Conservation (phyloP, 2,797 vertebrate genomes). For the Malurus splendens region DNA sequence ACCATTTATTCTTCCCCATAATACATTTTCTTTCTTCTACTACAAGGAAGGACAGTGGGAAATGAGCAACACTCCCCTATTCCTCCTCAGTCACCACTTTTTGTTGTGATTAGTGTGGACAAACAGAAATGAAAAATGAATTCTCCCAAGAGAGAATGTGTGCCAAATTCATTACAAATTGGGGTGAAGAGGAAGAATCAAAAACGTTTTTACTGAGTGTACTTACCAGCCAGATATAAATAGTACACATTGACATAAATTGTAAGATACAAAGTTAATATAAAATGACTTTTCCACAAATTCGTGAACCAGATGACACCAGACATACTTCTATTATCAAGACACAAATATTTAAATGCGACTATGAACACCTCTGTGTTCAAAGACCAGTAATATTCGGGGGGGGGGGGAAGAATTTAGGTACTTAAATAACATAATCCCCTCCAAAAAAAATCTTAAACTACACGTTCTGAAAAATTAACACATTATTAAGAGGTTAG, state of each 20-base stretch:
- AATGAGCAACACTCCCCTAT: not conserved
- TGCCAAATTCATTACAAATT: not conserved
- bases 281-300: not conserved
- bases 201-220: not conserved
- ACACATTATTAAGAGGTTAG: not conserved
- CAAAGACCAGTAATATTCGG: accelerated
- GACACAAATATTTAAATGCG: not conserved
- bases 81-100: not conserved
- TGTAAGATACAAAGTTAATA: not conserved
- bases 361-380: not conserved
- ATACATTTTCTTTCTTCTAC: not conserved
- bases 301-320: not conserved
- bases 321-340: not conserved
- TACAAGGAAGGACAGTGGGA: not conserved
- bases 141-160: not conserved
- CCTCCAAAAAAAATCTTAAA: not conserved
- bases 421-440: not conserved
- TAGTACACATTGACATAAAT: accelerated
- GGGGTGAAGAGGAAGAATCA: not conserved
- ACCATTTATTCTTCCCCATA: not conserved
- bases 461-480: not conserved
- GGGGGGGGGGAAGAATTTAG: not conserved
- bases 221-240: not conserved
- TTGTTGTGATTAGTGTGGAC: not conserved
- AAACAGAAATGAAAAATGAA: not conserved